Base-by-base conservation (phyloP, 2,888 invertebrate species). In the Tachina grossa region DNA sequence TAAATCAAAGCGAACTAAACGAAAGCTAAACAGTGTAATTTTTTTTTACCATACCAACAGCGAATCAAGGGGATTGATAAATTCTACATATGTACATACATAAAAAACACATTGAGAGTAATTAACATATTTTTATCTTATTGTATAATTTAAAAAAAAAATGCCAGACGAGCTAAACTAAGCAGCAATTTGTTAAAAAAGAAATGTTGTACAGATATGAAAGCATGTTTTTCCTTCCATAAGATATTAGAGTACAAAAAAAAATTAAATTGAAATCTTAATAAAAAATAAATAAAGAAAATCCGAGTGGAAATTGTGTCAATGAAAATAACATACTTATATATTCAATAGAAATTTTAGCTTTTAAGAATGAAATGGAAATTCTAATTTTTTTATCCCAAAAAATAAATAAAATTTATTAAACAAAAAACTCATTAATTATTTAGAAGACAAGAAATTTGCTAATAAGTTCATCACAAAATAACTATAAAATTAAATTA, bases 71-170 rank as follows among this genome's bases (percentile, higher is more conserved):
- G 43, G 31, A 31, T 31, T 6, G 31, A 31, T 55, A 13, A 45
- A 57, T 4, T 31, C 14, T 39, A 9, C 31, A 39, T 39, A 55
- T 6, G 0, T 31, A 31, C 2, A 31, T 31, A 3, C 2, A 31
- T 2, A 14, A 45, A 19, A 65, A 83, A 43, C 47, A 74, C 80
- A 53, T 77, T 71, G 76, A 66, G 8, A 49, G 49, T 61, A 74
- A 74, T 74, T 74, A 74, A 74, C 65, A 53, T 55, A 51, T 75
- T 63, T 45, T 31, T 1, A 45, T 57, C 31, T 71, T 57, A 19
- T 43, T 43, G 4, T n/a, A 45, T 43, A 22, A 43, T 55, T 69
- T 69, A n/a, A 19, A 22, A n/a, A 19, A 22, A 19, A 31, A 31
- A 31, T 31, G 0, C 51, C 14, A 9, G 51, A 9, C 16, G 19